A percentile compares a stretch with the other conserved stretches of the same genome.
phyloP scores from a whole-genome alignment of 1,140 invertebrate genomes.

The Macrocentrus cingulum region DNA sequence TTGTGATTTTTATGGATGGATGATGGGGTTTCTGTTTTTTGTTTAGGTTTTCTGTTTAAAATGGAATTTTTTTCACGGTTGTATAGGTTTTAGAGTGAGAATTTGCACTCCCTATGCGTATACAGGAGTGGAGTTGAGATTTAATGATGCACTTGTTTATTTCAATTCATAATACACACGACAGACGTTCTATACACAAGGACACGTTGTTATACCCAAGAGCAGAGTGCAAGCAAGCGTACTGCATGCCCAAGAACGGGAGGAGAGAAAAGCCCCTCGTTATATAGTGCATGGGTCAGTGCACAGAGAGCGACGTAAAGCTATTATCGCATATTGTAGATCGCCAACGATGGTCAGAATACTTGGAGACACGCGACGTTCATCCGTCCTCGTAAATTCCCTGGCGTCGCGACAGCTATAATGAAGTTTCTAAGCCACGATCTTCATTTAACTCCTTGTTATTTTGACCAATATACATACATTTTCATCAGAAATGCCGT shows the following conservation, averaged over 20 bases:
- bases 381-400: slow-evolving; percentile 28
- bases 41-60: no score
- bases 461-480: no score
- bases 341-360: slow-evolving; percentile 15
- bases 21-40: no score
- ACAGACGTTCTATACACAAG: slow-evolving; percentile 7
- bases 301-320: slow-evolving; percentile 25
- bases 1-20: no score
- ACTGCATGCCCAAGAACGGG: neutral
- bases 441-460: neutral
- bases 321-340: slow-evolving; percentile 27
- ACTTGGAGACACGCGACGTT: slow-evolving; percentile 28
- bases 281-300: slow-evolving; percentile 24
- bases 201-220: slow-evolving; percentile 1
- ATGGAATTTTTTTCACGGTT: no score
- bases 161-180: neutral
- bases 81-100: no score
- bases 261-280: slow-evolving; percentile 3
- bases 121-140: neutral
- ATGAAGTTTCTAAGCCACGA: neutral
- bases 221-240: neutral
- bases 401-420: slow-evolving; percentile 12
- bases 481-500: no score
- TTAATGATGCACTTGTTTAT: slow-evolving; percentile 1
- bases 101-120: no score